Evolutionary conservation across 2,797 vertebrate genomes (phyloP).

Genomic region (Acipenser oxyrinchus): DNA sequence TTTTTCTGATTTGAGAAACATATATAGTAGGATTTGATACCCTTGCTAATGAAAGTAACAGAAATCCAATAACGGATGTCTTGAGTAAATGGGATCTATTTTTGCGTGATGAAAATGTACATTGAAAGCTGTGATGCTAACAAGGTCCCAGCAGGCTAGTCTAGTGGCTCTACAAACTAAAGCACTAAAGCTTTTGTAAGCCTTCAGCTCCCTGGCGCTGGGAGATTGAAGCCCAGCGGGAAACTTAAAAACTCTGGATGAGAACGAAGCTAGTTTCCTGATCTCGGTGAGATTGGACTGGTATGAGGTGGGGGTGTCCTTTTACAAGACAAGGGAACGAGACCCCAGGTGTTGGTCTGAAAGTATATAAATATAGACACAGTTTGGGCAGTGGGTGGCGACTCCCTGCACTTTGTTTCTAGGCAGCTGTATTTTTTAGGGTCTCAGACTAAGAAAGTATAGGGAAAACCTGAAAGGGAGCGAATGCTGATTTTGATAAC

Average conservation of each 20-base stretch:
- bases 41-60: constrained; percentile 43
- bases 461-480: no score
- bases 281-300: neutral
- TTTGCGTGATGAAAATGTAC: constrained; percentile 47
- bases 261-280: neutral
- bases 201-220: constrained; percentile 12
- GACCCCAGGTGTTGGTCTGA: no score
- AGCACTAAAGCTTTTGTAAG: constrained; percentile 32
- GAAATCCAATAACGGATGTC: constrained; percentile 47
- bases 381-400: no score
- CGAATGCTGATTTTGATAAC: no score
- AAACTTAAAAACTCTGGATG: constrained; percentile 8
- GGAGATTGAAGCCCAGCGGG: constrained; percentile 16
- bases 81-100: constrained; percentile 59
- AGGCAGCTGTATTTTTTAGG: no score
- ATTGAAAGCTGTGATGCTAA: constrained; percentile 42
- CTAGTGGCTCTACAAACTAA: constrained; percentile 32
- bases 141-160: constrained; percentile 14
- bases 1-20: no score
- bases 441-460: no score
- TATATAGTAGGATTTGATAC: no score
- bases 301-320: no score
- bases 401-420: no score
- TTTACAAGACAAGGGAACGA: no score
- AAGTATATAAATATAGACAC: no score